These are phyloP conservation scores for Pelmatolapia mariae DNA, from an alignment of 2,113 vertebrate genomes.

Conservation along the genomic window DNA sequence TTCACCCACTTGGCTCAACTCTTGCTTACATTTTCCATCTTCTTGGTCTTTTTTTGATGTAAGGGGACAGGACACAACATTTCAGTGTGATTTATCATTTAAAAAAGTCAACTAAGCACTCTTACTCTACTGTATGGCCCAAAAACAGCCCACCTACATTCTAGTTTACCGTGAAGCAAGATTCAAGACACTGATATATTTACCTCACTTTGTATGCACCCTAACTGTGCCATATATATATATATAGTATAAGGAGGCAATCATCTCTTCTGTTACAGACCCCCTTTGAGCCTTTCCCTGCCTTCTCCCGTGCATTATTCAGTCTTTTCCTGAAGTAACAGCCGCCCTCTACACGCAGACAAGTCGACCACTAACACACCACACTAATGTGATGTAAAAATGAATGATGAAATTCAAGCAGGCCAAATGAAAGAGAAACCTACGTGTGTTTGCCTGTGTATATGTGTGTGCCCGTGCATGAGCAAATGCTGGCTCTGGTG, in stretches of 20 bases:
- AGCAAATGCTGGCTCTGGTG: neutral
- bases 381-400: slow-evolving; percentile 72
- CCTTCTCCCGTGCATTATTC: slow-evolving; percentile 62
- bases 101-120: neutral
- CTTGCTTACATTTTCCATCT: neutral
- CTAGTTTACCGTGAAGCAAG: neutral
- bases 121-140: neutral
- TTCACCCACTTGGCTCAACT: neutral
- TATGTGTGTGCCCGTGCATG: slow-evolving; percentile 3
- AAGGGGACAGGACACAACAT: neutral
- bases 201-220: neutral
- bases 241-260: slow-evolving; percentile 4
- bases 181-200: neutral
- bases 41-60: neutral
- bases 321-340: slow-evolving; percentile 63
- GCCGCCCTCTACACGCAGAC: slow-evolving; percentile 48
- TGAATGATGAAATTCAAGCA: slow-evolving; percentile 76
- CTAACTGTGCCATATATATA: neutral
- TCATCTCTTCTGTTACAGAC: slow-evolving; percentile 5
- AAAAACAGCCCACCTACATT: neutral
- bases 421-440: slow-evolving; percentile 72
- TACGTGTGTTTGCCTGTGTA: slow-evolving; percentile 12
- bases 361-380: slow-evolving; percentile 53
- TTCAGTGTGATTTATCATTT: neutral
- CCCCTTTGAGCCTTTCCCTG: slow-evolving; percentile 31